A percentile compares a stretch with the other conserved stretches of the same genome.
Conservation (phyloP, 2,888 invertebrate species). For the Lycophotia porphyrea region DNA sequence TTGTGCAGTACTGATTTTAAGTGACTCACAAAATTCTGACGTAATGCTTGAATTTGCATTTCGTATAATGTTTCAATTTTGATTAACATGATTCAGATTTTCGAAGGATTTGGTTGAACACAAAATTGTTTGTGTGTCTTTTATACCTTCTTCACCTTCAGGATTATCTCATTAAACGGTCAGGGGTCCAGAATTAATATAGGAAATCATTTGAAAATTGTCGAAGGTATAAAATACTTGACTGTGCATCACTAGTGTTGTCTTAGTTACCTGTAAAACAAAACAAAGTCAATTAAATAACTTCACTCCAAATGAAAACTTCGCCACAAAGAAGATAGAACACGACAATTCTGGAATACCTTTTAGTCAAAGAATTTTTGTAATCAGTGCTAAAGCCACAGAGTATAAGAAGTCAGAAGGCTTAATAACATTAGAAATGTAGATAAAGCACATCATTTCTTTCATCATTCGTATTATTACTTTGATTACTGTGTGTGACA, state of each 20-base stretch:
- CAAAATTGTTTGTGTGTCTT: not conserved
- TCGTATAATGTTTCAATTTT: not conserved
- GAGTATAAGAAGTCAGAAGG: conserved; percentile 12
- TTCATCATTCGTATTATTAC: conserved; percentile 57
- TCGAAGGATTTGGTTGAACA: not conserved
- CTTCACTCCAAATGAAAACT: conserved; percentile 3
- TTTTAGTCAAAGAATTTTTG: conserved; percentile 28
- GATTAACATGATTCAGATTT: not conserved
- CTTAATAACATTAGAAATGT: conserved; percentile 22
- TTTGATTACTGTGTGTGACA: conserved; percentile 70
- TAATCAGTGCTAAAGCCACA: conserved; percentile 22
- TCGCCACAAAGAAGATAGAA: conserved; percentile 34
- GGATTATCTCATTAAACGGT: not conserved
- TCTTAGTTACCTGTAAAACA: not conserved
- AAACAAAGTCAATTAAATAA: conserved; percentile 7
- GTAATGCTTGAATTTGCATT: not conserved
- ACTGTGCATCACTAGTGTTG: not conserved
- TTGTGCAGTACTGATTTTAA: not conserved
- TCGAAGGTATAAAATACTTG: not conserved
- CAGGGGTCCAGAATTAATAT: not conserved
- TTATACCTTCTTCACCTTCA: not conserved
- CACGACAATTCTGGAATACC: conserved; percentile 29
- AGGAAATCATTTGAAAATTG: not conserved
- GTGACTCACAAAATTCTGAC: not conserved
- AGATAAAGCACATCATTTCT: conserved; percentile 58